phyloP scores from a whole-genome alignment of 1,140 invertebrate genomes.

The Cephus cinctus region DNA sequence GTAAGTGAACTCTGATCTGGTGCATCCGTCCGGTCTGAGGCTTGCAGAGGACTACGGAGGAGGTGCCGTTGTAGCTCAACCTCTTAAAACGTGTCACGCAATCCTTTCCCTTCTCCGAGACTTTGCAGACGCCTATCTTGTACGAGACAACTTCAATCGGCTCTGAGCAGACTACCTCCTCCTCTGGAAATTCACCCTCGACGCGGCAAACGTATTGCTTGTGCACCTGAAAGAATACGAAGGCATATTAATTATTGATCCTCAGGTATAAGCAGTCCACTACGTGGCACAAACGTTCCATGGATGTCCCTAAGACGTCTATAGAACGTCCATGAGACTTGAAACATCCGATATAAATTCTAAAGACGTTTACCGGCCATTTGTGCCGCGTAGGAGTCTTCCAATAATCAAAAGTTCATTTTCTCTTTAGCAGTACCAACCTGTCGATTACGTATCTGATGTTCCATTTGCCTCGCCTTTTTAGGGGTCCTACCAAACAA shows the following conservation, averaged over 20 bases:
- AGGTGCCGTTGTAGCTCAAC: slow-evolving; percentile 81
- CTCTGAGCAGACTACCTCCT: slow-evolving; percentile 75
- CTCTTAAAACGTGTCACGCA: slow-evolving; percentile 88
- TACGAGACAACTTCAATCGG: slow-evolving; percentile 93
- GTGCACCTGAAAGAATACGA: slow-evolving; percentile 65
- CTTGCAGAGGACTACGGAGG: slow-evolving; percentile 90
- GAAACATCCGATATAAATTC: no score
- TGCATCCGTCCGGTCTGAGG: slow-evolving; percentile 97
- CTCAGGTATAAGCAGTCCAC: no score
- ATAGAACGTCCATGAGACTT: no score
- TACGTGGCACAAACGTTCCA: no score
- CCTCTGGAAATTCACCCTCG: slow-evolving; percentile 95
- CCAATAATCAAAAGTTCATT: no score
- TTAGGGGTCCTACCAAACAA: slow-evolving; percentile 91
- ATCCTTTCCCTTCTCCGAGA: slow-evolving; percentile 86
- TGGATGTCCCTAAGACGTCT: no score
- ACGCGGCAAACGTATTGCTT: slow-evolving; percentile 98
- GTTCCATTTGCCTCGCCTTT: slow-evolving; percentile 89
- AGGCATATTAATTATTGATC: no score
- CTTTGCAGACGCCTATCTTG: slow-evolving; percentile 94
- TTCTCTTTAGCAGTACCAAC: slow-evolving; percentile 32
- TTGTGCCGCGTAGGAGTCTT: no score
- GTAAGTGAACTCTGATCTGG: slow-evolving; percentile 98
- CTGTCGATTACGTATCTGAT: slow-evolving; percentile 86
- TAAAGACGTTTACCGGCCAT: no score